Percentiles rank a stretch among this genome's conserved stretches.
phyloP scores from a whole-genome alignment of 2,113 vertebrate species.

The Piprites chloris region DNA sequence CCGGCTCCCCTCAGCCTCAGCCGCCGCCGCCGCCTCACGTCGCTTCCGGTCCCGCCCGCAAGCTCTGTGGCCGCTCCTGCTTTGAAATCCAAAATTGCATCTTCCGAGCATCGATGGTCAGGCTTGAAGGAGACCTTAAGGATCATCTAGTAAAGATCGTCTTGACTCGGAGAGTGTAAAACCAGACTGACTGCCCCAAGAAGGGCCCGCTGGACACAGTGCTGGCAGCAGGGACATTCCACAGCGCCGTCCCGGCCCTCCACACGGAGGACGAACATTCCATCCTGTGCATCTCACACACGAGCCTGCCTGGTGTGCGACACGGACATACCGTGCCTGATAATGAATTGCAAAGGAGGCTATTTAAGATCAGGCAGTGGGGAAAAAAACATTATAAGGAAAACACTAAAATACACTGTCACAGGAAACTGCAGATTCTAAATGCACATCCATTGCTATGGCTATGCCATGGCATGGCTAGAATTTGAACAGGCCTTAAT shows the following conservation, averaged over 20 bases:
- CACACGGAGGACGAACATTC: background rate
- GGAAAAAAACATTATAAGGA: background rate
- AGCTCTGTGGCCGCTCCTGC: background rate
- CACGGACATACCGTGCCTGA: background rate
- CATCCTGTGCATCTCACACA: background rate
- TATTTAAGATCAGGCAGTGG: background rate
- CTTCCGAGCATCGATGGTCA: background rate
- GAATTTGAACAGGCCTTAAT: background rate
- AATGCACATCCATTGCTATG: background rate
- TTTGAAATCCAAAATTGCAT: background rate
- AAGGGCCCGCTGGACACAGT: background rate
- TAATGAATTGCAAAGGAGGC: background rate
- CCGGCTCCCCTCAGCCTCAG: background rate
- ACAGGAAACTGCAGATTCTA: background rate
- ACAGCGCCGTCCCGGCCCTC: background rate
- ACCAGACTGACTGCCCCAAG: background rate
- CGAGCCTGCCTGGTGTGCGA: background rate
- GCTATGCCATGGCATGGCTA: rapidly evolving
- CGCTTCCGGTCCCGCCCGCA: background rate
- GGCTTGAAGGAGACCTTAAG: background rate
- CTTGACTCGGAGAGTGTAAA: background rate
- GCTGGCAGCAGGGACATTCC: background rate
- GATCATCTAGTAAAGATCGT: background rate
- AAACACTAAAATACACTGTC: background rate
- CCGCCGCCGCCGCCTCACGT: background rate